Evolutionary conservation across 2,888 invertebrate genomes (phyloP).

Genomic region (Willowsia nigromaculata): DNA sequence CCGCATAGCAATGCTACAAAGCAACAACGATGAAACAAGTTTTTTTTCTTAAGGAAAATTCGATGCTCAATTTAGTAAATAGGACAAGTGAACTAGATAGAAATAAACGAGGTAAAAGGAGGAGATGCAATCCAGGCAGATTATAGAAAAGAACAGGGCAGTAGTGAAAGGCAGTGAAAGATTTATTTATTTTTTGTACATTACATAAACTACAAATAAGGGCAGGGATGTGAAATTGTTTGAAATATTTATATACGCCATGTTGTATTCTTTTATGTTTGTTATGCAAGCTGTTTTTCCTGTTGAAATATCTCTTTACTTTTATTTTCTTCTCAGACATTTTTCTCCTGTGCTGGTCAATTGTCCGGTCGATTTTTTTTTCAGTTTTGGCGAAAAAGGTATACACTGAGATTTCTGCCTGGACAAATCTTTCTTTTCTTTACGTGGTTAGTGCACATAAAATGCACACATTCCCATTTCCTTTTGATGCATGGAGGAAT

Average conservation of each 20-base stretch:
- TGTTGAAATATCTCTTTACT: too few species aligned
- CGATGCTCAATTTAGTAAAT: constrained; percentile 60
- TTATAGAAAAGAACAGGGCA: background rate
- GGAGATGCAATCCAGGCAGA: background rate
- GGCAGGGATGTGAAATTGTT: constrained; percentile 4
- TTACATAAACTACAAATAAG: constrained; percentile 10
- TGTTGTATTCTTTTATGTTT: background rate
- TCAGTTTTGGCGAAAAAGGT: background rate
- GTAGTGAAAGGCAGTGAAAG: constrained; percentile 15
- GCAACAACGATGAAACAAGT: background rate
- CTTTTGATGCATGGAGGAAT: constrained; percentile 4
- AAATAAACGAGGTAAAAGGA: background rate
- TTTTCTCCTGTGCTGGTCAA: background rate
- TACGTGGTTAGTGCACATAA: constrained; percentile 63
- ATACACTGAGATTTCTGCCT: constrained; percentile 46
- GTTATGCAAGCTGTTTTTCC: background rate
- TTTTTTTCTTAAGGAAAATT: constrained; percentile 10
- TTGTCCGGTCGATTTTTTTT: background rate
- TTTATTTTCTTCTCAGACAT: background rate
- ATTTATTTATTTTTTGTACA: constrained; percentile 2
- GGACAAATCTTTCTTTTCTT: constrained; percentile 18
- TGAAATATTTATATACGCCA: constrained; percentile 23
- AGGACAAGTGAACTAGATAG: constrained; percentile 49
- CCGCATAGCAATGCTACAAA: background rate
- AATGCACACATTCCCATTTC: constrained; percentile 57